Base-by-base conservation (phyloP, 2,797 vertebrate genomes). In the Hozukius guyotensis region DNA sequence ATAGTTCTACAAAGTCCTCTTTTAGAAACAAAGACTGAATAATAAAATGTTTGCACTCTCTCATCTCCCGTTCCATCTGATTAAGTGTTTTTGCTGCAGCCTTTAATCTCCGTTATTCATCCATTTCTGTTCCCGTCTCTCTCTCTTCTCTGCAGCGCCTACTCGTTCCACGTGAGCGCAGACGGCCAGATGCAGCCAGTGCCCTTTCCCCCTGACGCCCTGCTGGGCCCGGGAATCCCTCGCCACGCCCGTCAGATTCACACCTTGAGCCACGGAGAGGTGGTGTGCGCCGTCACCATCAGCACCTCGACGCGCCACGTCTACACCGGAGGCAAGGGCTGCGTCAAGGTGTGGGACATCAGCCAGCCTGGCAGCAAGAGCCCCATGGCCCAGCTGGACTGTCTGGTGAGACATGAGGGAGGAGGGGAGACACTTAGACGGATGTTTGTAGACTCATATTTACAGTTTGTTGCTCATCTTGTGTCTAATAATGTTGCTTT, bases 111-210 rank as follows among this genome's bases (percentile, higher is more conserved):
- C 25, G 5, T 42, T 59, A 18, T 69, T 70, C 32, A 27, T 59
- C 65, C 7, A n/a, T 77, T 64, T 87, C 9, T 63, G 2, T 61
- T 67, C 59, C 16, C 1, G 5, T 32, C 16, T 31, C 2, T 24
- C 31, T 13, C 14, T 3, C 24, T n/a, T n/a, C 29, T 36, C 69
- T 78, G 38, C 90, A 97, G 97, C 18, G 97, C 97, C 0, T 97
- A 97, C 88, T 98, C 97, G 32, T 98, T 97, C 93, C 97, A 97
- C 0, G 97, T 97, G 71, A 97, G 96, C 0, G 97, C 97, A 0
- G 97, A 97, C 5, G 96, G 97, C 8, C 97, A 97, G 94, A 97
- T 97, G 97, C 97, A 97, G 90, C 97, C 97, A 0, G 97, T 97
- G 59, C 97, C 97, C 42, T 97, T 97, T 62, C 97, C 97, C 34